Percentiles rank a stretch among this genome's conserved stretches.
phyloP scores from a whole-genome alignment of 2,888 invertebrate genomes.

The Listrodromus nycthemerus region DNA sequence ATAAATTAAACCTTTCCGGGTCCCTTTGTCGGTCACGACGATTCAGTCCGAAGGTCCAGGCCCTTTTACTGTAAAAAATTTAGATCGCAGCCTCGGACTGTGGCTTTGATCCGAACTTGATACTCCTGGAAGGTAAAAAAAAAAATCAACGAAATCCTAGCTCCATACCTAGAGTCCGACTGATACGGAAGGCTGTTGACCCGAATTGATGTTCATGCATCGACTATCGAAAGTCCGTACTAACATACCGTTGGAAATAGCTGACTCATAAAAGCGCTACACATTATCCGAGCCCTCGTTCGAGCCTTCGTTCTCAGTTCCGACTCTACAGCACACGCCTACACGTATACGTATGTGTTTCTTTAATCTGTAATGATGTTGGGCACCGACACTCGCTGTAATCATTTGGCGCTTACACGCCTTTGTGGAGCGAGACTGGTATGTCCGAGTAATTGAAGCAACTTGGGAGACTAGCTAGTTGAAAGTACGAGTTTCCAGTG shows the following conservation, averaged over 20 bases:
- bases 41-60: conserved; percentile 14
- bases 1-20: conserved; percentile 77
- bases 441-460: conserved; percentile 74
- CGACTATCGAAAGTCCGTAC: conserved; percentile 43
- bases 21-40: conserved; percentile 74
- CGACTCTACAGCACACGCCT: conserved; percentile 23
- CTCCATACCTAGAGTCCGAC: conserved; percentile 20
- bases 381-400: conserved; percentile 30
- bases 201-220: conserved; percentile 50
- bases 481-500: conserved; percentile 56
- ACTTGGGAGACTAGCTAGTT: conserved; percentile 72
- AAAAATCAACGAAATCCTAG: conserved; percentile 17
- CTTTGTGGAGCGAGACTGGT: conserved; percentile 40
- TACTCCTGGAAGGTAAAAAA: conserved; percentile 13
- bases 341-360: conserved; percentile 12
- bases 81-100: conserved; percentile 15
- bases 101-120: conserved; percentile 18
- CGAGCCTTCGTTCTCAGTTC: conserved; percentile 17
- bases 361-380: conserved; percentile 51
- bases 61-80: conserved; percentile 6
- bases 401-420: conserved; percentile 40
- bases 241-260: conserved; percentile 49
- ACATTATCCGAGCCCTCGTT: conserved; percentile 17
- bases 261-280: conserved; percentile 60
- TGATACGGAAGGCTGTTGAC: conserved; percentile 63